These are phyloP conservation scores for Dendroctonus valens DNA, from an alignment of 1,140 invertebrate species.

Conservation along the genomic window DNA sequence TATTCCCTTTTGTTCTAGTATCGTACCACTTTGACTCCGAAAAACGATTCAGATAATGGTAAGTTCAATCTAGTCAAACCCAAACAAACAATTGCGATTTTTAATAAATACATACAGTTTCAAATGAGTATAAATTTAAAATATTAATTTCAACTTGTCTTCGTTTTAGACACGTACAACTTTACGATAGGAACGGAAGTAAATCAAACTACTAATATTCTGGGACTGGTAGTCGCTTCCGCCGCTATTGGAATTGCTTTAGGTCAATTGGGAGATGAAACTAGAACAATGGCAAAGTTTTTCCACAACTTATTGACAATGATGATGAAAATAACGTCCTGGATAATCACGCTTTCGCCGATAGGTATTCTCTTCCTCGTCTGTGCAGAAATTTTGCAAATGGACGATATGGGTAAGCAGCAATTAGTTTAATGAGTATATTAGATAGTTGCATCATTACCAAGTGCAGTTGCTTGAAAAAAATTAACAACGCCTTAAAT, in stretches of 20 bases:
- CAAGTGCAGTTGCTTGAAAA: background rate
- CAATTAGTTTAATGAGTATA: background rate
- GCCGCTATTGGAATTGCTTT: slow-evolving; percentile 66
- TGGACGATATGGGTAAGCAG: slow-evolving; percentile 66
- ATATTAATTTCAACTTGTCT: background rate
- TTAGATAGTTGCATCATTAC: background rate
- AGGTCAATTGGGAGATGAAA: slow-evolving; percentile 61
- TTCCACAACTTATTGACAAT: slow-evolving; percentile 64
- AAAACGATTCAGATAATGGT: slow-evolving; percentile 34
- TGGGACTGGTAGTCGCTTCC: slow-evolving; percentile 70
- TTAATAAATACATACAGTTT: background rate
- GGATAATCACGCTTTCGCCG: slow-evolving; percentile 78
- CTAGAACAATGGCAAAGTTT: slow-evolving; percentile 62
- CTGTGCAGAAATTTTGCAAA: slow-evolving; percentile 74
- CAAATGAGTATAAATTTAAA: no score
- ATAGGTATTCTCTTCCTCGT: slow-evolving; percentile 81
- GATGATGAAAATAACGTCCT: slow-evolving; percentile 73
- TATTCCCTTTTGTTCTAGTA: slow-evolving; percentile 45
- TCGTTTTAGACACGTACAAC: slow-evolving; percentile 43
- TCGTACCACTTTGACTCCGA: slow-evolving; percentile 48
- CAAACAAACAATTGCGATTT: background rate
- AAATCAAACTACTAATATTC: slow-evolving; percentile 63
- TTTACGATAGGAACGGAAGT: slow-evolving; percentile 59
- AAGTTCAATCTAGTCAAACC: background rate
- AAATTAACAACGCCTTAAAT: background rate